Base-by-base conservation (phyloP, 2,797 vertebrate genomes). In the Microhierax caerulescens region DNA sequence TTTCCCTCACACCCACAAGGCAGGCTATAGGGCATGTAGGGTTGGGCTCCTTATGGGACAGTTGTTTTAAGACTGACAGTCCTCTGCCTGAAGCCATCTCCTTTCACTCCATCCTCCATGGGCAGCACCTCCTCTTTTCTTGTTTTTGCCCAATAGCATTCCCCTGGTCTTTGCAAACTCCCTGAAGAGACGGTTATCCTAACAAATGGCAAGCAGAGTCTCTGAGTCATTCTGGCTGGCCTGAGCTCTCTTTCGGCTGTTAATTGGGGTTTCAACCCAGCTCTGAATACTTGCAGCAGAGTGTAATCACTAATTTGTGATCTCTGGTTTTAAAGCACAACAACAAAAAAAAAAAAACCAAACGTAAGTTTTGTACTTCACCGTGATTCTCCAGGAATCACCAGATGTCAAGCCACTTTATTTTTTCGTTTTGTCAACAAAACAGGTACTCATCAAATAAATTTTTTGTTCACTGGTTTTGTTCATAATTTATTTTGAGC, bases 401-500 rank as follows among this genome's bases (percentile, higher is more conserved):
- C 14, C 30, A 68, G 48, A 39, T 68, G 36, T 47, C 32, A 85
- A 70, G 68, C 8, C 3, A 20, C 65, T 88, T 91, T 37, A 32
- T 17, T 72, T 80, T 39, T 34, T 24, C 18, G 50, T 83, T 93
- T n/a, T 81, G 10, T 73, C 73, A 11, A 7, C 76, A 90, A 69
- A 93, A 72, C 9, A 41, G 14, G 9, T 70, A 65, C 56, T 76
- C 27, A 60, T 45, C 45, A 92, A 88, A 84, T 45, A 37, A 56
- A 60, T 13, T 22, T 67, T 7, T 4, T 61, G 28, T 60, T 94
- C 1, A 0, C 12, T 39, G 17, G 11, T 45, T 90, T 91, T 87
- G 64, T 74, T 95, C 74, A 65, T 85, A 61, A 93, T 83, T 93
- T 79, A 88, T 70, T 93, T 74, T 60, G 45, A 93, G 10, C 68